phyloP scores from a whole-genome alignment of 2,888 invertebrate genomes.

The Amphipyra berbera region DNA sequence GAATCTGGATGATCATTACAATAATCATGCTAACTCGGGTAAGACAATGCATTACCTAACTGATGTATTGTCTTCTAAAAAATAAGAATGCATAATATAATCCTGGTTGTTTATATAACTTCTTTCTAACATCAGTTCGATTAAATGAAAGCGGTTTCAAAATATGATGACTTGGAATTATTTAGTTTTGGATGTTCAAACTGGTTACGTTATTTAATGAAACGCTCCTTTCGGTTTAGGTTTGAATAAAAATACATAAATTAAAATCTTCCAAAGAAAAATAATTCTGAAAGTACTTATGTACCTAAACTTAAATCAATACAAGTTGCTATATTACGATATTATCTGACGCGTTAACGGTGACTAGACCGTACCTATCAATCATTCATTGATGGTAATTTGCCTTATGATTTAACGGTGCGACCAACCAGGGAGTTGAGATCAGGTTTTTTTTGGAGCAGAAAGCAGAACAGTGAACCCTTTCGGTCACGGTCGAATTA shows the following conservation, averaged over 20 bases:
- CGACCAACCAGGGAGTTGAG: not conserved
- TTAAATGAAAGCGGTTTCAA: too few species aligned
- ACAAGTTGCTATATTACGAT: not conserved
- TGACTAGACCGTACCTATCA: not conserved
- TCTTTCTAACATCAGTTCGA: too few species aligned
- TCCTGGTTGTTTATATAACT: too few species aligned
- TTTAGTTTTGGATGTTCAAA: slow-evolving; percentile 2
- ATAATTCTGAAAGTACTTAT: too few species aligned
- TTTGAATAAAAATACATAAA: too few species aligned
- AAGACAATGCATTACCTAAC: not conserved
- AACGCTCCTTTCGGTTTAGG: not conserved
- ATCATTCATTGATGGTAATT: slow-evolving; percentile 18
- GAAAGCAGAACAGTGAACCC: slow-evolving; percentile 24
- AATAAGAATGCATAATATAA: not conserved
- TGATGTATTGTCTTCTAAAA: not conserved
- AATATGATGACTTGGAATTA: too few species aligned
- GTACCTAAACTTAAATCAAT: too few species aligned
- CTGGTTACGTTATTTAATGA: not conserved
- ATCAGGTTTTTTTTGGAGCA: slow-evolving; percentile 13
- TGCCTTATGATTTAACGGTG: slow-evolving; percentile 11
- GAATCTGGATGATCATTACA: not conserved
- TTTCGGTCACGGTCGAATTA: not conserved
- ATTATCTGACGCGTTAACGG: not conserved
- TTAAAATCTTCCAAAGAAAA: too few species aligned
- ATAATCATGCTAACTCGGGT: not conserved